phyloP scores from a whole-genome alignment of 2,888 invertebrate genomes.

The Thecophora atra region DNA sequence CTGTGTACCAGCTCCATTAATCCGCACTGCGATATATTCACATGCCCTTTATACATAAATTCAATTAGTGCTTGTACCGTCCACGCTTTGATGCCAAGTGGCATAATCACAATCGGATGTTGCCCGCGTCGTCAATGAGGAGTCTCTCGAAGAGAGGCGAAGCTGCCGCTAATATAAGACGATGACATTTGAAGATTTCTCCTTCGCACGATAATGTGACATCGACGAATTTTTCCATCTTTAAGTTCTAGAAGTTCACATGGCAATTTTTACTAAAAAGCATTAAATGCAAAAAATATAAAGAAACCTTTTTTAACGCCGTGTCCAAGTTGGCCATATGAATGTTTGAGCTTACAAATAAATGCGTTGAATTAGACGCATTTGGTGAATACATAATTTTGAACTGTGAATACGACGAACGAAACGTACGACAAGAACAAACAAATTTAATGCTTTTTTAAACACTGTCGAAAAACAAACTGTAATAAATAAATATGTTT shows the following conservation, averaged over 20 bases:
- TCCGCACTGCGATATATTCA: slow-evolving; percentile 81
- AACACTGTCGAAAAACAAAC: too few relatives aligned
- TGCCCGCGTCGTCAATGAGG: slow-evolving; percentile 73
- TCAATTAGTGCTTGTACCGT: slow-evolving; percentile 83
- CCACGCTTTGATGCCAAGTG: slow-evolving; percentile 81
- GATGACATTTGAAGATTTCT: slow-evolving; percentile 79
- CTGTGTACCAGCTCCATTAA: slow-evolving; percentile 78
- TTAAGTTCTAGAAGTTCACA: slow-evolving; percentile 45
- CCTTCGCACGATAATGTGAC: slow-evolving; percentile 86
- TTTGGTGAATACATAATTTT: slow-evolving; percentile 24
- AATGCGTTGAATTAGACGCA: slow-evolving; percentile 25
- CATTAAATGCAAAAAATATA: background rate
- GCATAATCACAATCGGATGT: slow-evolving; percentile 78
- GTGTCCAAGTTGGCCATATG: slow-evolving; percentile 40
- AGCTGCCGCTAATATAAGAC: slow-evolving; percentile 81
- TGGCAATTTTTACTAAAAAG: background rate
- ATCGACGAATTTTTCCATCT: slow-evolving; percentile 72
- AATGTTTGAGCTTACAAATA: slow-evolving; percentile 39
- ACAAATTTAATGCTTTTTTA: too few relatives aligned
- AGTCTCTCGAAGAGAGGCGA: slow-evolving; percentile 73
- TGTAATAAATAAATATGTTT: too few relatives aligned
- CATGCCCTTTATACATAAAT: slow-evolving; percentile 86
- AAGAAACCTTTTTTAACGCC: slow-evolving; percentile 34
- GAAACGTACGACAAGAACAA: too few relatives aligned
- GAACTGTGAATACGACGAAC: too few relatives aligned